Conservation (phyloP, 2,797 vertebrate species). For the Uromys caudimaculatus region DNA sequence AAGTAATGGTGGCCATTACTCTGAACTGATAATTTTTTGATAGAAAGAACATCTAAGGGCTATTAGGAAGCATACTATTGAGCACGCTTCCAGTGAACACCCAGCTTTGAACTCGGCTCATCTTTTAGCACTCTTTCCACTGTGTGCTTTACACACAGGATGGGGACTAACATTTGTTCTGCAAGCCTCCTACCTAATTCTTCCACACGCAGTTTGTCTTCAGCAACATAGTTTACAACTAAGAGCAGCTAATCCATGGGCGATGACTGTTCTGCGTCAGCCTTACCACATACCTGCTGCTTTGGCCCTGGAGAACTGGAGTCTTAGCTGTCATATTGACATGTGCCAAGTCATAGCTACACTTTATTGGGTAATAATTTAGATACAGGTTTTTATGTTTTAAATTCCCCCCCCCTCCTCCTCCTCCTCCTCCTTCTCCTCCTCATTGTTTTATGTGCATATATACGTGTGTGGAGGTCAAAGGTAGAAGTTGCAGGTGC, state of each 20-base stretch:
- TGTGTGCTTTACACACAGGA: neutral
- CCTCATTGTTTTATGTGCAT: neutral
- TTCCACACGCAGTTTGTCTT: neutral
- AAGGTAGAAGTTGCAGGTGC: neutral
- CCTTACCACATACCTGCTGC: neutral
- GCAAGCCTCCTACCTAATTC: neutral
- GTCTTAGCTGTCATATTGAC: neutral
- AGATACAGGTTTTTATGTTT: neutral
- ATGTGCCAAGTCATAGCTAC: rapidly evolving
- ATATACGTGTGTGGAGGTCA: neutral
- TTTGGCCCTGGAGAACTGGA: neutral
- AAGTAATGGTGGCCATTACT: neutral
- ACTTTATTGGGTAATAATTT: neutral
- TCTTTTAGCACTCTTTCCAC: neutral
- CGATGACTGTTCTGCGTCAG: neutral
- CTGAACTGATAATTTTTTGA: neutral
- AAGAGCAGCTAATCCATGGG: neutral
- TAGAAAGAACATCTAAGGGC: neutral
- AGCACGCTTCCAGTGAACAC: neutral
- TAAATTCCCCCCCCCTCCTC: too few species aligned
- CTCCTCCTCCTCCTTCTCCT: neutral
- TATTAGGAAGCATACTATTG: neutral
- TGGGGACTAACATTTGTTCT: neutral
- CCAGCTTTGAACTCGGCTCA: neutral
- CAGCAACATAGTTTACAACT: neutral